Evolutionary conservation across 23 tunicate genomes (phyloP).

Genomic region (Trididemnum nubilum): DNA sequence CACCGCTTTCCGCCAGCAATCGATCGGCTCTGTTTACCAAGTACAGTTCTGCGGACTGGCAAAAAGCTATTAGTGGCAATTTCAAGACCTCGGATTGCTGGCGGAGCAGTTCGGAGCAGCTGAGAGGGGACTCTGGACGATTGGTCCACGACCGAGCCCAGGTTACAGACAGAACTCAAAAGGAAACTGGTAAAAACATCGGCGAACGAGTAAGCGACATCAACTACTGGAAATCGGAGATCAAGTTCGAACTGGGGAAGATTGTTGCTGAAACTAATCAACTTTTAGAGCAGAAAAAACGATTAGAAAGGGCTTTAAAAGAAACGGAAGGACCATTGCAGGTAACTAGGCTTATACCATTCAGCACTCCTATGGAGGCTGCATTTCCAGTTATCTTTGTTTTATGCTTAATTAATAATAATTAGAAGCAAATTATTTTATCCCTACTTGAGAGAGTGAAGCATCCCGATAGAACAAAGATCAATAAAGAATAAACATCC

Average conservation of each 20-base stretch:
- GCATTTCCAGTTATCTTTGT: no score
- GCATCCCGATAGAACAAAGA: no score
- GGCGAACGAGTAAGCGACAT: slow-evolving; percentile 97
- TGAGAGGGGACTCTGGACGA: slow-evolving; percentile 83
- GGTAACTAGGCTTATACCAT: no score
- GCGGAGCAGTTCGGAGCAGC: slow-evolving; percentile 90
- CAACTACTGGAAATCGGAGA: slow-evolving; percentile 93
- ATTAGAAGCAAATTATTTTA: no score
- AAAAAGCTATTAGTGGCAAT: slow-evolving; percentile 73
- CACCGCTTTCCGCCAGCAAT: slow-evolving; percentile 81
- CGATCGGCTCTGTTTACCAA: slow-evolving; percentile 81
- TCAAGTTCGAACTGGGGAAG: slow-evolving; percentile 83
- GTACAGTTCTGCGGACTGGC: slow-evolving; percentile 94
- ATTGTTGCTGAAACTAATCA: slow-evolving; percentile 90
- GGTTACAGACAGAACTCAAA: slow-evolving; percentile 70
- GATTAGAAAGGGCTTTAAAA: slow-evolving; percentile 76
- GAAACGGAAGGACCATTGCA: slow-evolving; percentile 93
- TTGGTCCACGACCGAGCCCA: slow-evolving; percentile 89
- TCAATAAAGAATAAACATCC: no score
- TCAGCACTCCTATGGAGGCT: no score
- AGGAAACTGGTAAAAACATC: slow-evolving; percentile 86
- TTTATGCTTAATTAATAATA: no score
- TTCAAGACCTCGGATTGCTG: slow-evolving; percentile 87
- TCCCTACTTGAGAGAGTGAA: no score
- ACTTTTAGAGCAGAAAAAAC: slow-evolving; percentile 72